phyloP scores from a whole-genome alignment of 2,888 invertebrate species.

The Nephrotoma guestfalica region DNA sequence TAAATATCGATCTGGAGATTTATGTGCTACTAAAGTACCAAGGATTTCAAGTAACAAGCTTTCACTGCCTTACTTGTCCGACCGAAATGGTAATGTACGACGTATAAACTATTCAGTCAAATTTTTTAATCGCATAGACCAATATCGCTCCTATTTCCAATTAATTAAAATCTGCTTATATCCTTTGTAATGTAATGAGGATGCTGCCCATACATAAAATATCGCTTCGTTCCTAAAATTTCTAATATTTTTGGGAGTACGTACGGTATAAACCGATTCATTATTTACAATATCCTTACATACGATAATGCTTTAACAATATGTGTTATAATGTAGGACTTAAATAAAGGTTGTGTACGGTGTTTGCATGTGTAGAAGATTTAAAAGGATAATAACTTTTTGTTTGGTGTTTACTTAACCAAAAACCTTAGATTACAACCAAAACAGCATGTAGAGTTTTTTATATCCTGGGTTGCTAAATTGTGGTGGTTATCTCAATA shows the following conservation, averaged over 20 bases:
- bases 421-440: neutral
- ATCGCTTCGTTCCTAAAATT: neutral
- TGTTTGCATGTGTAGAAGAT: neutral
- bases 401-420: neutral
- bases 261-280: neutral
- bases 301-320: neutral
- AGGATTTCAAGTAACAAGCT: no score
- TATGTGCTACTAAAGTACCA: neutral
- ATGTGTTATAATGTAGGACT: neutral
- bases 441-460: neutral
- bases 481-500: neutral
- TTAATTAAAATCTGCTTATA: no score
- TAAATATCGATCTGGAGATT: neutral
- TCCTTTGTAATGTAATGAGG: no score
- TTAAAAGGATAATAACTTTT: neutral
- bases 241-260: neutral
- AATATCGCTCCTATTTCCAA: no score
- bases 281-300: no score
- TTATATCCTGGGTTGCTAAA: neutral
- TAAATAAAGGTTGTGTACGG: neutral
- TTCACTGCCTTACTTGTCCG: no score
- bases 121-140: no score
- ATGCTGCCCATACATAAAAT: neutral
- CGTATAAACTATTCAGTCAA: no score
- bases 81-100: no score